Evolutionary conservation across 2,888 invertebrate species (phyloP).

Genomic region (Protonemura montana): DNA sequence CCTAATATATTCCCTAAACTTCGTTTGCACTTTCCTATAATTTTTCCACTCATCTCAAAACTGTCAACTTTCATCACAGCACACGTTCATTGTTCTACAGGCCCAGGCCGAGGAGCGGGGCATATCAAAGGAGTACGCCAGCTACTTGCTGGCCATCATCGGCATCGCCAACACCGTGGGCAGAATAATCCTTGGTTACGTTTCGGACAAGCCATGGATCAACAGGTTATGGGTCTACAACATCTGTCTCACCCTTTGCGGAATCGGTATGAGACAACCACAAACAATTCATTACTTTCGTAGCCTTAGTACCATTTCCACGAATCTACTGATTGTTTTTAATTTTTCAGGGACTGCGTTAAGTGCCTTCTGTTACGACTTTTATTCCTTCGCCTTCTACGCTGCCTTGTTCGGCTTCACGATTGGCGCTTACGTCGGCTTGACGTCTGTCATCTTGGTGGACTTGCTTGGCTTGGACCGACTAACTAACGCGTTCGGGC

Average conservation of each 20-base stretch:
- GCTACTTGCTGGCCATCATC: slow-evolving; percentile 79
- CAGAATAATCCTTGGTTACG: slow-evolving; percentile 84
- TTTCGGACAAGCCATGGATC: slow-evolving; percentile 88
- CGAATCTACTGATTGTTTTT: neutral
- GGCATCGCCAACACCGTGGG: slow-evolving; percentile 91
- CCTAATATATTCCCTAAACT: no score
- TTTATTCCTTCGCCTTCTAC: slow-evolving; percentile 77
- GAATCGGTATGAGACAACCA: slow-evolving; percentile 79
- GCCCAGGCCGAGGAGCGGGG: slow-evolving; percentile 72
- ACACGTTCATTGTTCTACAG: slow-evolving; percentile 52
- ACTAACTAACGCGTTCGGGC: slow-evolving; percentile 94
- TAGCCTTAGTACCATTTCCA: neutral
- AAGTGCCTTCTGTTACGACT: slow-evolving; percentile 78
- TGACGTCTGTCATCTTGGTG: slow-evolving; percentile 94
- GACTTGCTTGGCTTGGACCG: slow-evolving; percentile 92
- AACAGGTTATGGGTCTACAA: slow-evolving; percentile 93
- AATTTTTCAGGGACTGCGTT: slow-evolving; percentile 73
- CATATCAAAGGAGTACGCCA: slow-evolving; percentile 67
- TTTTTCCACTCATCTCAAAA: no score
- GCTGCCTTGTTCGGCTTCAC: slow-evolving; percentile 86
- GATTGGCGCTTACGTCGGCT: slow-evolving; percentile 94
- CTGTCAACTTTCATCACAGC: neutral
- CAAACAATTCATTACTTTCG: slow-evolving; percentile 34
- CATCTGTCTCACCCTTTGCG: slow-evolving; percentile 85
- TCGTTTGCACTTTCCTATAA: no score